Evolutionary conservation across 2,888 invertebrate species (phyloP).

Genomic region (Amphipyra berbera): DNA sequence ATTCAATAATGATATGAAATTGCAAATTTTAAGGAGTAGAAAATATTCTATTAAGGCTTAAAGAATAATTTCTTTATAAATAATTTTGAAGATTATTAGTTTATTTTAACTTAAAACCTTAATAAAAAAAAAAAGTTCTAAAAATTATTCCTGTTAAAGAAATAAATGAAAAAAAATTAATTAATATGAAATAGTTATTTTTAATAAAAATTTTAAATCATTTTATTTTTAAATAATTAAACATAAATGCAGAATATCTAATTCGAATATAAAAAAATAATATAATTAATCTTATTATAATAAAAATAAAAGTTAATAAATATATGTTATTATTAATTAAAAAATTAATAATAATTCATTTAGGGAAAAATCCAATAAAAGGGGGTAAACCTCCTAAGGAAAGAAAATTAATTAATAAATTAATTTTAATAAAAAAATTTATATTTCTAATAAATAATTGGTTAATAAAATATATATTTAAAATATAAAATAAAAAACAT

Average conservation of each 20-base stretch:
- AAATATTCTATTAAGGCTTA: slow-evolving; percentile 87
- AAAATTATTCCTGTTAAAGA: slow-evolving; percentile 74
- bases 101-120: slow-evolving; percentile 91
- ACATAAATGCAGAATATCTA: slow-evolving; percentile 82
- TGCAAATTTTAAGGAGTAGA: slow-evolving; percentile 90
- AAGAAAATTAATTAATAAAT: slow-evolving; percentile 87
- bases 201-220: slow-evolving; percentile 79
- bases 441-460: slow-evolving; percentile 85
- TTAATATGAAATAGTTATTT: slow-evolving; percentile 71
- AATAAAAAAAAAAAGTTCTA: slow-evolving; percentile 77
- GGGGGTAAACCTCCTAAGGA: slow-evolving; percentile 90
- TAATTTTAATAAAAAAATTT: slow-evolving; percentile 84
- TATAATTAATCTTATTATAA: slow-evolving; percentile 87
- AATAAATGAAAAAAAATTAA: slow-evolving; percentile 71
- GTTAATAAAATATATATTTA: slow-evolving; percentile 86
- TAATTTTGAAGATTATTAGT: slow-evolving; percentile 92
- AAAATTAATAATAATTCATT: slow-evolving; percentile 90
- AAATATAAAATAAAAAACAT: slow-evolving; percentile 81
- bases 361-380: slow-evolving; percentile 91
- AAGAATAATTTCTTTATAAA: slow-evolving; percentile 87
- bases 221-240: slow-evolving; percentile 85
- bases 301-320: slow-evolving; percentile 82
- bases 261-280: slow-evolving; percentile 90
- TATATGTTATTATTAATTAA: slow-evolving; percentile 81
- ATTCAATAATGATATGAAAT: slow-evolving; percentile 90